Base-by-base conservation (phyloP, 2,113 vertebrate genomes). In the Gymnobelideus leadbeateri region DNA sequence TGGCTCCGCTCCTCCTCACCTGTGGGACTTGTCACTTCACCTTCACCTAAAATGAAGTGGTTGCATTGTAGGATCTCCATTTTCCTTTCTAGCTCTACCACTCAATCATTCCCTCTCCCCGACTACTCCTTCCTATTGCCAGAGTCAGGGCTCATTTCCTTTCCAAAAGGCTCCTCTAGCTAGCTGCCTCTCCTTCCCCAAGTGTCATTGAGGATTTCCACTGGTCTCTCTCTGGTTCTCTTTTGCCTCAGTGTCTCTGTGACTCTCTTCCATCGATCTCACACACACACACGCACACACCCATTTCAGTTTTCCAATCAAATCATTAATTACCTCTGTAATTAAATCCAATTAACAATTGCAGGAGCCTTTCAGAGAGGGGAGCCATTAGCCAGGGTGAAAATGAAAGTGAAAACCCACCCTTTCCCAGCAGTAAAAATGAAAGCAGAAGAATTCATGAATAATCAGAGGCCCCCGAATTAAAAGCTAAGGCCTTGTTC, bases 271-370 rank as follows among this genome's bases (percentile, higher is more conserved):
- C 92, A 12, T 95, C 53, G 95, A 92, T 97, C 95, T 97, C 89
- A 91, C 1, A 21, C 68, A 77, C 68, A 84, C 89, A 94, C 93
- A 96, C 94, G 95, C 95, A 94, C 96, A 51, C 51, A 51, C 84
- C 93, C 91, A 96, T 96, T 97, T 96, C 92, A 96, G 96, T 95
- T 96, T 98, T 97, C 96, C 96, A 97, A 92, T 94, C 90, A 51
- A 95, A 97, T 97, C 96, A 96, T 98, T 97, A 96, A 97, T 97
- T 97, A 97, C 90, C 96, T 95, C 93, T 96, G 94, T 96, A 96
- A 96, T 98, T 97, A 97, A 96, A 97, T 95, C 94, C 97, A 97
- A 96, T 97, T 98, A 98, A 96, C 94, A 91, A 94, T 93, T 90
- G 84, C 92, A 92, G 93, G 96, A 96, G 95, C 96, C 96, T 96